phyloP scores from a whole-genome alignment of 2,888 invertebrate genomes.

The Scaptomyza flava region DNA sequence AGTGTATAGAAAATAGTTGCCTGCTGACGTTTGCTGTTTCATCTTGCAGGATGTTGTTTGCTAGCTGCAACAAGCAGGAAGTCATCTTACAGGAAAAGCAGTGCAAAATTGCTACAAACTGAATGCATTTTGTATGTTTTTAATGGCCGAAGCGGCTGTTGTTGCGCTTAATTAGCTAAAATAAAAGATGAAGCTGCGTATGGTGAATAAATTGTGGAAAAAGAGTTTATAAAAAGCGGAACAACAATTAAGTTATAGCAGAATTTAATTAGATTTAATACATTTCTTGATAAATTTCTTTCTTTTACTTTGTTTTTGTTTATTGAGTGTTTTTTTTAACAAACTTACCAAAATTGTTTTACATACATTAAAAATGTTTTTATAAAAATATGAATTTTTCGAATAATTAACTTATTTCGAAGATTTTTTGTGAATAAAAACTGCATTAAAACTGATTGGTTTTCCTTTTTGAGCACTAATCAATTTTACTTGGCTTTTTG shows the following conservation, averaged over 20 bases:
- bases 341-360: no score
- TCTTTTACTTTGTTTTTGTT: no score
- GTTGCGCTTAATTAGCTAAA: slow-evolving; percentile 45
- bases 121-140: slow-evolving; percentile 25
- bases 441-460: no score
- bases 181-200: not conserved
- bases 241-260: not conserved
- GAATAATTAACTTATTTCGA: no score
- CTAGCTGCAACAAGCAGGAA: slow-evolving; percentile 28
- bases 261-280: not conserved
- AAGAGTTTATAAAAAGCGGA: slow-evolving; percentile 1
- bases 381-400: no score
- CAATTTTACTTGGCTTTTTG: slow-evolving; percentile 5
- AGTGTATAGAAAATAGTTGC: slow-evolving; percentile 28
- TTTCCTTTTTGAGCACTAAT: no score
- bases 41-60: slow-evolving; percentile 54
- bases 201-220: not conserved
- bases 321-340: no score
- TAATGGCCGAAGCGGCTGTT: slow-evolving; percentile 13
- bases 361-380: no score
- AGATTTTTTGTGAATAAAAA: no score
- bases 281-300: not conserved
- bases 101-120: slow-evolving; percentile 24
- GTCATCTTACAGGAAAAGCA: slow-evolving; percentile 29
- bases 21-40: slow-evolving; percentile 46